Percentiles rank a stretch among this genome's conserved stretches.
phyloP scores from a whole-genome alignment of 2,113 vertebrate genomes.

The Phylloscopus trochilus region DNA sequence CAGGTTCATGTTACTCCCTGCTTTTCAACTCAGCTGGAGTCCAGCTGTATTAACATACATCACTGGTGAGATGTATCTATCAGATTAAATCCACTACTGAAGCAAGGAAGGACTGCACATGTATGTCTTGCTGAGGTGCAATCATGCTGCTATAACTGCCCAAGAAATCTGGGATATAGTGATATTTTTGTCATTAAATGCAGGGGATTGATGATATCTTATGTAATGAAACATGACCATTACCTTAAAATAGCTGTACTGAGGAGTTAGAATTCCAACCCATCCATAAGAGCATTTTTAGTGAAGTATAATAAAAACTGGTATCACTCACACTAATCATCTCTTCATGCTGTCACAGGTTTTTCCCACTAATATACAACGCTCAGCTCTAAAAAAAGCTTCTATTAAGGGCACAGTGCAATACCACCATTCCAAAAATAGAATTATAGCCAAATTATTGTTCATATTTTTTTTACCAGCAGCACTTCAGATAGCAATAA shows the following conservation, averaged over 20 bases:
- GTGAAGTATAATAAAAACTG: neutral
- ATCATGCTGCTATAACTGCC: neutral
- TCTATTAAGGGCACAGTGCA: neutral
- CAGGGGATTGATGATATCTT: neutral
- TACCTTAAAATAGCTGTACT: neutral
- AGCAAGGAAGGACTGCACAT: neutral
- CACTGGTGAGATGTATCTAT: neutral
- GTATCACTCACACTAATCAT: neutral
- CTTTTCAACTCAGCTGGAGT: neutral
- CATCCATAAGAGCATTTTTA: neutral
- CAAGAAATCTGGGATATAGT: neutral
- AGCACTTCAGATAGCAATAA: neutral
- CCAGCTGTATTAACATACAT: neutral
- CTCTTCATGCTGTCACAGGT: neutral
- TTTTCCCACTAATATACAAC: neutral
- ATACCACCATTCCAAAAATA: neutral
- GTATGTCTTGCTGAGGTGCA: neutral
- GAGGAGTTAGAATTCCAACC: neutral
- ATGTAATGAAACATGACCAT: neutral
- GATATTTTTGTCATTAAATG: neutral
- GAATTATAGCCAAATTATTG: neutral
- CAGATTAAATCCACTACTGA: neutral
- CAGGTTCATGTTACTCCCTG: neutral
- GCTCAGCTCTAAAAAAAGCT: neutral
- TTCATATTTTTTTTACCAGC: neutral